Evolutionary conservation across 2,113 vertebrate genomes (phyloP).

Genomic region (Suricata suricatta): DNA sequence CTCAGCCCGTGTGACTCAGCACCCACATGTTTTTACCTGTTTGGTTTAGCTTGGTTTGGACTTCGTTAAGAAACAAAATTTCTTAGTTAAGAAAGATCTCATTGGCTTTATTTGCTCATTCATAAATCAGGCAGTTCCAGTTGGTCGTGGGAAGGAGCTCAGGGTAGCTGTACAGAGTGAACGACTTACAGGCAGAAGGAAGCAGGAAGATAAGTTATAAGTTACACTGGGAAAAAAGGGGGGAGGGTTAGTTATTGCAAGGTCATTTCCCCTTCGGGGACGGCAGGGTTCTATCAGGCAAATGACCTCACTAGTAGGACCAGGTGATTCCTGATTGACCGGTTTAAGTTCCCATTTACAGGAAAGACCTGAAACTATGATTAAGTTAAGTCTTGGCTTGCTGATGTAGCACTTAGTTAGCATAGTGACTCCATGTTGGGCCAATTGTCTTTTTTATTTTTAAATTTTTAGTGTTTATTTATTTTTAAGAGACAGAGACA

Average conservation of each 20-base stretch:
- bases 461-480: too few species aligned
- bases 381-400: not conserved
- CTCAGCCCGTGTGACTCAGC: not conserved
- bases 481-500: too few species aligned
- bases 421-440: not conserved
- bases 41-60: not conserved
- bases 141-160: not conserved
- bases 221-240: not conserved
- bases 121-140: not conserved
- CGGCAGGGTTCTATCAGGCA: not conserved
- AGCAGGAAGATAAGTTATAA: not conserved
- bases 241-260: accelerated
- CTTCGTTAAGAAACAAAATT: not conserved
- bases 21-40: not conserved
- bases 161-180: not conserved
- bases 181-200: not conserved
- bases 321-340: not conserved
- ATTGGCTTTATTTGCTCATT: not conserved
- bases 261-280: not conserved
- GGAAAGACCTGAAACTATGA: not conserved
- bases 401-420: not conserved
- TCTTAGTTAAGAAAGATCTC: not conserved
- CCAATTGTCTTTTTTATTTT: not conserved
- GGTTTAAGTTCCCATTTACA: not conserved
- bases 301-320: not conserved